Evolutionary conservation across 2,113 vertebrate species (phyloP), one percentile per base, ranked within the genome.

Genomic region (Ivindomyrus marchei): DNA sequence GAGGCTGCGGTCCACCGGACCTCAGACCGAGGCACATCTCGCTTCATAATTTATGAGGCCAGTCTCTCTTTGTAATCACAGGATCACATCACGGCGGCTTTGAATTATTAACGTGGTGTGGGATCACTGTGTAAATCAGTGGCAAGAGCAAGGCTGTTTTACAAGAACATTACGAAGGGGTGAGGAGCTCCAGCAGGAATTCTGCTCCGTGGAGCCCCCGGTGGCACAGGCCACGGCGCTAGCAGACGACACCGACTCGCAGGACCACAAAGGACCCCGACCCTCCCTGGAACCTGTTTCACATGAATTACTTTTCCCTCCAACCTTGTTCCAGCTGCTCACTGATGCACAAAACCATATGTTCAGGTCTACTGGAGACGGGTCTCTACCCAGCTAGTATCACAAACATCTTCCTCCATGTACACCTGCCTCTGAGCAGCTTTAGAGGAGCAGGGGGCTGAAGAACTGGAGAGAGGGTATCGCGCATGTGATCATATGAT

Each of bases 11-110:
- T 83, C 88, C 19, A n/a, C 31, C 31, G 2, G 83, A 89, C 42
- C 66, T 88, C 52, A 21, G 90, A 91, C 90, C 91, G 89, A 87
- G 92, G 90, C 90, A 91, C 92, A 91, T 94, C 92, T 92, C 93
- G 92, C 94, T 93, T 93, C 94, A 92, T 95, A 95, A 96, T 96
- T 94, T 95, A 94, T 95, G 92, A 70, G 89, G 87, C 93, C 91
- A 93, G 94, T 95, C 94, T 93, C 89, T 91, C 91, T 89, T 90
- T 92, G 91, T 93, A 93, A 94, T 93, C 93, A 95, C 92, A 92
- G 93, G 93, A 94, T 96, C 94, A 91, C 87, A 93, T 94, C 94
- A 92, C 94, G 93, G 92, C 49, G 45, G 91, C 93, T 85, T 91
- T 95, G 93, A 95, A 96, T 96, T 94, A 96, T 96, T 95, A 94